Conservation (phyloP, 2,888 invertebrate species). For the Azorinus chamasolen region DNA sequence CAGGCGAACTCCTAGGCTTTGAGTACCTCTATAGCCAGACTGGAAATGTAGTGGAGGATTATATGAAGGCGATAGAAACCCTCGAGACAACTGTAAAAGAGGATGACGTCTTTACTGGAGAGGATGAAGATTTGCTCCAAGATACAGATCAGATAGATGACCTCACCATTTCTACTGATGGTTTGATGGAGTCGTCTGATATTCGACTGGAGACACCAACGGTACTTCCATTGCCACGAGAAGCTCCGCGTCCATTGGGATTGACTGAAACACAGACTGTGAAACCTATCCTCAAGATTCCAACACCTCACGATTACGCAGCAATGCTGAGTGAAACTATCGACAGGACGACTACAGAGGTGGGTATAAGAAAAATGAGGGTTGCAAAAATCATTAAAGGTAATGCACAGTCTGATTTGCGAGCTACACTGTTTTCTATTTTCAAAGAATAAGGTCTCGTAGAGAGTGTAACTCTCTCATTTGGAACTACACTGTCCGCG, state of each 20-base stretch:
- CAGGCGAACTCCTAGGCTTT: conserved; percentile 63
- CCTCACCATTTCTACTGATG: conserved; percentile 27
- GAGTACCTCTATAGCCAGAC: conserved; percentile 62
- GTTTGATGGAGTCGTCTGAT: conserved; percentile 33
- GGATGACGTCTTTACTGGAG: conserved; percentile 5
- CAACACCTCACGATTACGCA: background rate
- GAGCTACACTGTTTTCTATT: too few relatives aligned
- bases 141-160: conserved; percentile 32
- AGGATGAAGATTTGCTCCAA: conserved; percentile 18
- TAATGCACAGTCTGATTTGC: too few relatives aligned
- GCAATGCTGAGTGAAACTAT: background rate
- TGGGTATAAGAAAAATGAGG: background rate
- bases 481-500: too few relatives aligned
- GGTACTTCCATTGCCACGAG: conserved; percentile 8
- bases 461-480: too few relatives aligned
- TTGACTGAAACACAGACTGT: background rate
- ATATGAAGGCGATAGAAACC: conserved; percentile 29
- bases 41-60: conserved; percentile 40
- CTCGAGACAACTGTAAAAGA: conserved; percentile 22
- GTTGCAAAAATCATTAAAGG: too few relatives aligned
- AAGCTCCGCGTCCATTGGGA: background rate
- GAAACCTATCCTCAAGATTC: conserved; percentile 3
- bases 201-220: conserved; percentile 12
- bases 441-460: too few relatives aligned
- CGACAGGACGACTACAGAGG: background rate